These are phyloP conservation scores for Neolamprologus hecqui DNA, from an alignment of 2,113 vertebrate genomes.

Conservation along the genomic window DNA sequence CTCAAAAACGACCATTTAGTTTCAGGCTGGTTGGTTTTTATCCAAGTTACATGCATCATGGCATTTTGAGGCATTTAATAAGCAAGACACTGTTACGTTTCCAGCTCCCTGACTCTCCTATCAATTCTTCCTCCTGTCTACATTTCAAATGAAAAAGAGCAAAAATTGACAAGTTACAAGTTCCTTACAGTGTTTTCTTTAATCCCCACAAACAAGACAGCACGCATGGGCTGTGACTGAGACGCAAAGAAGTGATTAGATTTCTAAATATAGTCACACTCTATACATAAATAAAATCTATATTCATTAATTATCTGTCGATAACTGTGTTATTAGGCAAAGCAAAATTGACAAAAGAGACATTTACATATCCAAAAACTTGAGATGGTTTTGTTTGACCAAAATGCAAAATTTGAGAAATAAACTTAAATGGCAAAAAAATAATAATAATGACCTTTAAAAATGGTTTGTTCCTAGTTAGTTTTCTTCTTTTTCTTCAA, in stretches of 20 bases:
- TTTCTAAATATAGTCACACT: neutral
- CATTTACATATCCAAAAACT: neutral
- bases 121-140: neutral
- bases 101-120: neutral
- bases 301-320: neutral
- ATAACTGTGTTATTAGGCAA: neutral
- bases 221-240: neutral
- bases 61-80: neutral
- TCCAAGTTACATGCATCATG: neutral
- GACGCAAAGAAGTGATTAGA: neutral
- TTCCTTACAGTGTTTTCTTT: neutral
- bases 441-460: neutral
- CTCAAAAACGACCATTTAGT: neutral
- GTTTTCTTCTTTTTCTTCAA: neutral
- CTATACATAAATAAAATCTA: neutral
- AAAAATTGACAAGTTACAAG: neutral
- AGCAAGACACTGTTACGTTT: neutral
- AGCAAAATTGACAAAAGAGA: neutral
- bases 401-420: neutral
- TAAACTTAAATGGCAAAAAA: neutral
- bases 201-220: neutral
- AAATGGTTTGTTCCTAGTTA: neutral
- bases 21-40: neutral
- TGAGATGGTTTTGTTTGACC: neutral
- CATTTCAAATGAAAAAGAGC: neutral